A percentile compares a stretch with the other conserved stretches of the same genome.
These are phyloP conservation scores for Drosophila teissieri DNA, from an alignment of 1,140 invertebrate genomes.

Conservation along the genomic window DNA sequence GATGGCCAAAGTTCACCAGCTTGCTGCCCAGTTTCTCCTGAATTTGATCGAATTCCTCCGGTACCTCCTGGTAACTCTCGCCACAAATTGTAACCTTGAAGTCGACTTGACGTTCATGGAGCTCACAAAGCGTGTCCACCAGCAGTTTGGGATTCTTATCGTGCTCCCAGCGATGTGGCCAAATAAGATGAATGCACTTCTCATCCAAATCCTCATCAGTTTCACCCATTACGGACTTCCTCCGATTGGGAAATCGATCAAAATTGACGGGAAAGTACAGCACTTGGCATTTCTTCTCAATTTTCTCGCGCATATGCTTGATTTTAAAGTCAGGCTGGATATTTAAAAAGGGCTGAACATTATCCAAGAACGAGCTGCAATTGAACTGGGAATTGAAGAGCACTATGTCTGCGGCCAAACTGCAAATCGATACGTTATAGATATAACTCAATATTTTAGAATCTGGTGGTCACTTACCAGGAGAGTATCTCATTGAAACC, in stretches of 20 bases:
- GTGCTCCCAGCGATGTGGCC: constrained; percentile 93
- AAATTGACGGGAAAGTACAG: constrained; percentile 89
- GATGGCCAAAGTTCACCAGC: constrained; percentile 88
- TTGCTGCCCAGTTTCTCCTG: constrained; percentile 85
- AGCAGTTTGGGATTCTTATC: constrained; percentile 90
- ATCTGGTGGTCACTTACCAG: constrained; percentile 85
- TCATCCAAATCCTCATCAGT: constrained; percentile 34
- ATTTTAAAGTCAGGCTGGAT: constrained; percentile 88
- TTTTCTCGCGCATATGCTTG: constrained; percentile 86
- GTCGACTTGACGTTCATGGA: constrained; percentile 86
- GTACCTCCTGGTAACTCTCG: constrained; percentile 83
- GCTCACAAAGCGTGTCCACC: constrained; percentile 86
- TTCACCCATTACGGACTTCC: neutral
- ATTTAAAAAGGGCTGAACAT: constrained; percentile 88
- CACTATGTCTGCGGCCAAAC: constrained; percentile 89
- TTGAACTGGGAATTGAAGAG: constrained; percentile 92
- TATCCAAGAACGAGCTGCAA: constrained; percentile 88
- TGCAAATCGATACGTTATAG: constrained; percentile 55
- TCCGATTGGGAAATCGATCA: constrained; percentile 69
- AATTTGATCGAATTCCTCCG: constrained; percentile 86
- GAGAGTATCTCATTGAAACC: constrained; percentile 91
- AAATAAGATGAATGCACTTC: constrained; percentile 88
- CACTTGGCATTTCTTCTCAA: constrained; percentile 88
- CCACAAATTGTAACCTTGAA: constrained; percentile 88
- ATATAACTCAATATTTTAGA: too few species aligned